phyloP scores from a whole-genome alignment of 2,888 invertebrate genomes.

The Agriopis marginaria region DNA sequence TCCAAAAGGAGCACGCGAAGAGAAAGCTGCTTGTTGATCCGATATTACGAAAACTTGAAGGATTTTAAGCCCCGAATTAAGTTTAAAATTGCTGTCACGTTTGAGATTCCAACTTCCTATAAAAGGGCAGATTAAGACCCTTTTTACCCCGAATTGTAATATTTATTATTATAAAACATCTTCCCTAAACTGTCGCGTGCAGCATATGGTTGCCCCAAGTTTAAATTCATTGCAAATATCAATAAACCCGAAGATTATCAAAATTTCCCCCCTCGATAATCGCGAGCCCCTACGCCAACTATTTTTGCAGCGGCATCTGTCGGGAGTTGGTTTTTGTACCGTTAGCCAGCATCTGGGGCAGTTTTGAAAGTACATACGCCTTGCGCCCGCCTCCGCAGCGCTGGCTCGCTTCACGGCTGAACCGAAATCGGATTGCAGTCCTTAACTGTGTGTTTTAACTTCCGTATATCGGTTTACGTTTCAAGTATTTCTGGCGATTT shows the following conservation, averaged over 20 bases:
- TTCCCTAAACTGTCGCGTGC: constrained; percentile 5
- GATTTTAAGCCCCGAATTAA: constrained; percentile 4
- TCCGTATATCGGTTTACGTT: constrained; percentile 51
- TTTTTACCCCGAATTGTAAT: neutral
- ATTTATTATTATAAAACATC: neutral
- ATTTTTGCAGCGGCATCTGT: constrained; percentile 73
- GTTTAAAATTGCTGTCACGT: constrained; percentile 7
- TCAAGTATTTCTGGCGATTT: constrained; percentile 5
- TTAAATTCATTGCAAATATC: constrained; percentile 22
- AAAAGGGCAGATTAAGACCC: constrained; percentile 16
- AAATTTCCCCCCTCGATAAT: constrained; percentile 44
- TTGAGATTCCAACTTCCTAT: constrained; percentile 3
- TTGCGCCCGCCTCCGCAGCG: constrained; percentile 39
- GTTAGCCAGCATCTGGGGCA: constrained; percentile 84
- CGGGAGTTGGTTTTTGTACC: constrained; percentile 76
- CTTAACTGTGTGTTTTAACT: constrained; percentile 63
- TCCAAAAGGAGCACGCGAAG: neutral
- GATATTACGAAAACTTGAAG: constrained; percentile 4
- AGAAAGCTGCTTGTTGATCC: constrained; percentile 8
- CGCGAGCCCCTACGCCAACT: constrained; percentile 48
- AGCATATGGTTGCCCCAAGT: constrained; percentile 8
- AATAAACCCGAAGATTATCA: constrained; percentile 23
- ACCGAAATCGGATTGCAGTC: constrained; percentile 73
- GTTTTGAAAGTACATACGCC: constrained; percentile 78
- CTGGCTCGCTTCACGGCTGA: constrained; percentile 52